Evolutionary conservation across 2,888 invertebrate genomes (phyloP).

Genomic region (Cephus pulcher): DNA sequence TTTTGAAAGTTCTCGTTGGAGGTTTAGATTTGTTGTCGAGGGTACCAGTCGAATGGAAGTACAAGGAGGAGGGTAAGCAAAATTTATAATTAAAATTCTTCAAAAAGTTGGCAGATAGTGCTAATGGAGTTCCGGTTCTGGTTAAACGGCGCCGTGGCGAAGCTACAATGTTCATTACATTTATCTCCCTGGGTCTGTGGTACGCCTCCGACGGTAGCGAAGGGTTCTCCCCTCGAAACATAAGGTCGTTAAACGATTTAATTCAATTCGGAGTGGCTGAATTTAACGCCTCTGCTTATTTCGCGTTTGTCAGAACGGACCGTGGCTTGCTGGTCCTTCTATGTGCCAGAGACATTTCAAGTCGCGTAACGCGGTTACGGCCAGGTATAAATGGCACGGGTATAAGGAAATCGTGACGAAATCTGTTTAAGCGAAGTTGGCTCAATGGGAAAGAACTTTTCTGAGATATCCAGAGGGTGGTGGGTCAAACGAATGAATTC

Average conservation of each 20-base stretch:
- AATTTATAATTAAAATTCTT: conserved; percentile 22
- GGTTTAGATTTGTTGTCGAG: not conserved
- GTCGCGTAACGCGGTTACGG: not conserved
- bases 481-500: not conserved
- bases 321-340: conserved; percentile 13
- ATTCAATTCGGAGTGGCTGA: conserved; percentile 57
- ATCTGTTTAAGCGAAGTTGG: not conserved
- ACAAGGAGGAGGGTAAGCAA: not conserved
- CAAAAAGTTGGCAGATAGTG: conserved; percentile 39
- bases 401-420: not conserved
- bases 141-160: conserved; percentile 47
- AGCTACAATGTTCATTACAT: conserved; percentile 63
- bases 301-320: conserved; percentile 41
- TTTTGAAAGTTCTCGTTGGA: not conserved
- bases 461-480: not conserved
- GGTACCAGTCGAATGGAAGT: not conserved
- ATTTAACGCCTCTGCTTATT: conserved; percentile 59
- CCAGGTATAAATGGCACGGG: not conserved
- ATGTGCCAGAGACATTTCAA: not conserved
- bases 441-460: not conserved
- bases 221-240: conserved; percentile 50
- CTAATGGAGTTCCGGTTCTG: conserved; percentile 53
- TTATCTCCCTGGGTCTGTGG: conserved; percentile 54
- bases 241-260: conserved; percentile 65
- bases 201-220: conserved; percentile 42